phyloP scores from a whole-genome alignment of 2,888 invertebrate genomes.

The Eristalis intricaria region DNA sequence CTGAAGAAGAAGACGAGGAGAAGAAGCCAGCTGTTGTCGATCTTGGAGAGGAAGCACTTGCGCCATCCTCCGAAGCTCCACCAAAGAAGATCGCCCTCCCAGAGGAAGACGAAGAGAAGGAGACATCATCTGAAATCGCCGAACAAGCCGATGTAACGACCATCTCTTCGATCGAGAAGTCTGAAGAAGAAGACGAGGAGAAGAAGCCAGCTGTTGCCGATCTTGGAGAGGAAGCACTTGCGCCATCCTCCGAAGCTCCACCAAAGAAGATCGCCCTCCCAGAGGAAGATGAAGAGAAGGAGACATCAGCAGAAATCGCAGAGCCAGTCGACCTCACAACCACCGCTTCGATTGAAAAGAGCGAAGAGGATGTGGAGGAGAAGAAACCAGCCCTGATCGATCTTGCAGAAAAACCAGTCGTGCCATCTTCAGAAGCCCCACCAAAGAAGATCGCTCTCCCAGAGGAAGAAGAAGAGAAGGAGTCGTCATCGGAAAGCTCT shows the following conservation, averaged over 20 bases:
- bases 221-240: background rate
- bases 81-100: constrained; percentile 58
- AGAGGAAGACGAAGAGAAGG: constrained; percentile 11
- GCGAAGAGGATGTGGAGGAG: constrained; percentile 6
- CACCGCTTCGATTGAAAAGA: background rate
- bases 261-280: constrained; percentile 56
- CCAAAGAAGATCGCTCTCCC: constrained; percentile 48
- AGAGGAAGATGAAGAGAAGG: constrained; percentile 20
- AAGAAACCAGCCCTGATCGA: background rate
- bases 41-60: background rate
- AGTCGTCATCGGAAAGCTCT: constrained; percentile 41
- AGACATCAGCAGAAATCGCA: background rate
- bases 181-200: constrained; percentile 7
- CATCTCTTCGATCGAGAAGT: background rate
- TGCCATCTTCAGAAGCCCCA: constrained; percentile 51
- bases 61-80: constrained; percentile 48
- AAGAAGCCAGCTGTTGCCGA: background rate
- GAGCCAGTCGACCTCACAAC: background rate
- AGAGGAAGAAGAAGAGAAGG: constrained; percentile 32
- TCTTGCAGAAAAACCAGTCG: constrained; percentile 5
- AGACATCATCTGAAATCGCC: background rate
- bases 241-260: constrained; percentile 49
- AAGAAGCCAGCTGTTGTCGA: background rate
- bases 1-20: constrained; percentile 9
- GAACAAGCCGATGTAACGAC: background rate